Evolutionary conservation across 2,113 vertebrate genomes (phyloP).

Genomic region (Puntigrus tetrazona): DNA sequence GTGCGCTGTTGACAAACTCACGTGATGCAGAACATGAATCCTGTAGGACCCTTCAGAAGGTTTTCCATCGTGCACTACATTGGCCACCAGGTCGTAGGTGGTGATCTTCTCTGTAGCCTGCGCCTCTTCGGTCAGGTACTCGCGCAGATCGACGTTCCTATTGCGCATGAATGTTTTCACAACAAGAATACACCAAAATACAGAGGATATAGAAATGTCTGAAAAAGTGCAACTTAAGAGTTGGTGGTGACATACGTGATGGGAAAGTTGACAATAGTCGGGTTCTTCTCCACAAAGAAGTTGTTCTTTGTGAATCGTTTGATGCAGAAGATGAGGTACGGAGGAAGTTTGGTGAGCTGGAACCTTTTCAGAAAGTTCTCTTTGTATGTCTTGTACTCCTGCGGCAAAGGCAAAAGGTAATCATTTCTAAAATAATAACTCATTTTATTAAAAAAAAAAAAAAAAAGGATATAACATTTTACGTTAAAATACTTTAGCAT

Average conservation of each 20-base stretch:
- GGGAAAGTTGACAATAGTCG: constrained; percentile 97
- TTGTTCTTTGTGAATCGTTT: constrained; percentile 99
- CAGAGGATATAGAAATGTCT: background rate
- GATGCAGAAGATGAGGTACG: constrained; percentile 97
- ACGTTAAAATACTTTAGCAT: background rate
- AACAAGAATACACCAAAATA: background rate
- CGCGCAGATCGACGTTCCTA: constrained; percentile 90
- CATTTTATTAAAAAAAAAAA: background rate
- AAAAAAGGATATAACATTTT: background rate
- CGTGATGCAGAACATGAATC: constrained; percentile 94
- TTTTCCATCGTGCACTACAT: constrained; percentile 93
- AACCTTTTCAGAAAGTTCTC: constrained; percentile 97
- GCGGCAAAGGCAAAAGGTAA: background rate
- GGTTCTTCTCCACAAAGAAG: constrained; percentile 98
- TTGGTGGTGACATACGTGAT: constrained; percentile 83
- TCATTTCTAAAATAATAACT: background rate
- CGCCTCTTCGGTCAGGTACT: constrained; percentile 91
- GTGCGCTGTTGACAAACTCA: constrained; percentile 65
- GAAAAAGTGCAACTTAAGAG: background rate
- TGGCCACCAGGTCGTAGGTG: constrained; percentile 91
- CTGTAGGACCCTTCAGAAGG: constrained; percentile 91
- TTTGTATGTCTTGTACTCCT: constrained; percentile 99
- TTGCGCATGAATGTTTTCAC: background rate
- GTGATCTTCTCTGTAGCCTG: constrained; percentile 85
- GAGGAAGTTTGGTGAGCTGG: constrained; percentile 92